These are phyloP conservation scores for Campylomormyrus numenius DNA, from an alignment of 2,113 vertebrate genomes.

Conservation along the genomic window DNA sequence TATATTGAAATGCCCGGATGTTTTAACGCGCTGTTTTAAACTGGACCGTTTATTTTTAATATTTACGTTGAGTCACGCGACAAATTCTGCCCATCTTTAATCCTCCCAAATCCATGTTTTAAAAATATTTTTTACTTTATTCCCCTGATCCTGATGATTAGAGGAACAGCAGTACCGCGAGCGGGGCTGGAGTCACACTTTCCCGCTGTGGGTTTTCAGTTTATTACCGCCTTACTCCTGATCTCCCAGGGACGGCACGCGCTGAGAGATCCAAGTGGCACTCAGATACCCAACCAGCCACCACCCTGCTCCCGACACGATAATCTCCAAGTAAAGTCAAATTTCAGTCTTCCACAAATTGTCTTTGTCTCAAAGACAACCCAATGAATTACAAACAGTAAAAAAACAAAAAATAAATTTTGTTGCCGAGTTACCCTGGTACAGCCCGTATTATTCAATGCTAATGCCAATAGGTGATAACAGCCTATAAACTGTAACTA, in stretches of 20 bases:
- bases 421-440: not conserved
- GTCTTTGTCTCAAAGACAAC: not conserved
- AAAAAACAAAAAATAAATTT: not conserved
- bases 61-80: not conserved
- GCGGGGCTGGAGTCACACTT: not conserved
- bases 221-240: not conserved
- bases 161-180: not conserved
- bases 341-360: slow-evolving; percentile 11
- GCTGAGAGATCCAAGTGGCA: slow-evolving; percentile 1
- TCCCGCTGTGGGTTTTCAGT: not conserved
- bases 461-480: not conserved
- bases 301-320: not conserved
- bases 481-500: not conserved
- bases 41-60: not conserved
- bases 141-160: not conserved
- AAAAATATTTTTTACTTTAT: not conserved
- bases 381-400: not conserved
- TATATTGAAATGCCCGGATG: not conserved
- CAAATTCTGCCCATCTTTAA: not conserved
- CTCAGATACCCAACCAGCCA: not conserved
- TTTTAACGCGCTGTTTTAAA: not conserved
- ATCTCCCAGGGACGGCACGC: not conserved
- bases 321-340: not conserved
- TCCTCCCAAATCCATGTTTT: not conserved
- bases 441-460: not conserved